These are phyloP conservation scores for Camponotus vicinus DNA, from an alignment of 1,140 invertebrate species.

Conservation along the genomic window DNA sequence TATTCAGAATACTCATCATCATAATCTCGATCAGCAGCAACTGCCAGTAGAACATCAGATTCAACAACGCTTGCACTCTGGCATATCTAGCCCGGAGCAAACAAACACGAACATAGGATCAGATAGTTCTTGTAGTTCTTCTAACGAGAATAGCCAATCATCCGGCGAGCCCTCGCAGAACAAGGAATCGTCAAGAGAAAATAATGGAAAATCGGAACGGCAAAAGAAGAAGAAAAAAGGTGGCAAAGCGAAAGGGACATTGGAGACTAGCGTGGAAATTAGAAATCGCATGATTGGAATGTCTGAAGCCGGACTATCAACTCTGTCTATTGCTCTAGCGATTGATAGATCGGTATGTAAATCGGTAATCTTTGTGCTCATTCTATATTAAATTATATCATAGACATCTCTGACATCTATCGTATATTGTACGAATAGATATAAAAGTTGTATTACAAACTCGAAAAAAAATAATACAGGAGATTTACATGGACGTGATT, in stretches of 20 bases:
- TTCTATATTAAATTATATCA: constrained; percentile 32
- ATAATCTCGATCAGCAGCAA: constrained; percentile 69
- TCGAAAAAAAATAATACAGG: constrained; percentile 20
- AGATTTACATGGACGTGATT: constrained; percentile 55
- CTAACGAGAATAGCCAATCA: constrained; percentile 75
- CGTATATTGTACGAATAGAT: background rate
- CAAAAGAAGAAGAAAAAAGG: constrained; percentile 81
- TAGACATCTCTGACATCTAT: constrained; percentile 20
- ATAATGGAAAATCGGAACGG: constrained; percentile 12
- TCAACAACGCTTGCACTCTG: constrained; percentile 65
- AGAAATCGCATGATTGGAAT: constrained; percentile 86
- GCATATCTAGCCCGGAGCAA: constrained; percentile 53
- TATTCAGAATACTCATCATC: constrained; percentile 61
- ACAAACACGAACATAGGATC: constrained; percentile 42
- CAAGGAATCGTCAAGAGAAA: constrained; percentile 59
- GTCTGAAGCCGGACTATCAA: constrained; percentile 85
- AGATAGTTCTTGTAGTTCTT: constrained; percentile 72
- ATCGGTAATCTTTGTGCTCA: constrained; percentile 27
- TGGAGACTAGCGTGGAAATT: constrained; percentile 85
- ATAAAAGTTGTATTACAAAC: constrained; percentile 32
- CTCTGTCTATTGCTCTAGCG: constrained; percentile 84
- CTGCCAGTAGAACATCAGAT: constrained; percentile 63
- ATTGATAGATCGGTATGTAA: constrained; percentile 84
- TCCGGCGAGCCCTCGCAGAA: constrained; percentile 70
- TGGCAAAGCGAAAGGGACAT: constrained; percentile 84